Conservation (phyloP, 2,888 invertebrate genomes). For the Cheilosia variabilis region DNA sequence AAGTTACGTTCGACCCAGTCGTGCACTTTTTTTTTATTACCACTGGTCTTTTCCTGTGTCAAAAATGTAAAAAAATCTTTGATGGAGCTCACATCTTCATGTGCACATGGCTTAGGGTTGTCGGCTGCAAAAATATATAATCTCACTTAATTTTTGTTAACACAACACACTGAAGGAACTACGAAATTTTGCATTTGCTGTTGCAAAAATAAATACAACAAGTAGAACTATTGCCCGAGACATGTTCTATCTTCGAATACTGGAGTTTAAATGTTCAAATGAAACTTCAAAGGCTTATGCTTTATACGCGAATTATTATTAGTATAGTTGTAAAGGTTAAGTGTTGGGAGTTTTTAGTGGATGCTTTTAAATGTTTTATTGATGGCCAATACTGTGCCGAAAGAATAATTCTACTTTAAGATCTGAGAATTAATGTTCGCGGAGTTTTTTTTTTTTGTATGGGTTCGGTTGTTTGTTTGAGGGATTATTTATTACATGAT, state of each 20-base stretch:
- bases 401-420: no score
- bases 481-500: no score
- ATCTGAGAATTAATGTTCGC: no score
- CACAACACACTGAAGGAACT: background rate
- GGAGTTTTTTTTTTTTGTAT: no score
- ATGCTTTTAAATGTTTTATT: no score
- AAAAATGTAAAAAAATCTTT: conserved; percentile 8
- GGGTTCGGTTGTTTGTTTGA: no score
- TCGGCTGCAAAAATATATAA: conserved; percentile 13
- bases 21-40: no score
- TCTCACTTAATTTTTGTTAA: background rate
- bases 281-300: background rate
- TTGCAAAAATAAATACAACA: background rate
- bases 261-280: background rate
- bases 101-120: conserved; percentile 40
- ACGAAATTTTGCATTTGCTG: conserved; percentile 32
- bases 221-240: conserved; percentile 2
- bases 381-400: no score
- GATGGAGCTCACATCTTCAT: conserved; percentile 21
- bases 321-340: no score
- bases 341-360: no score
- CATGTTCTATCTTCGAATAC: background rate
- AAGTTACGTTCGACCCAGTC: no score
- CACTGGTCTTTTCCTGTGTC: background rate
- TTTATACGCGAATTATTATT: no score